Conservation (phyloP, 2,113 vertebrate species). For the Periophthalmodon schlosseri region DNA sequence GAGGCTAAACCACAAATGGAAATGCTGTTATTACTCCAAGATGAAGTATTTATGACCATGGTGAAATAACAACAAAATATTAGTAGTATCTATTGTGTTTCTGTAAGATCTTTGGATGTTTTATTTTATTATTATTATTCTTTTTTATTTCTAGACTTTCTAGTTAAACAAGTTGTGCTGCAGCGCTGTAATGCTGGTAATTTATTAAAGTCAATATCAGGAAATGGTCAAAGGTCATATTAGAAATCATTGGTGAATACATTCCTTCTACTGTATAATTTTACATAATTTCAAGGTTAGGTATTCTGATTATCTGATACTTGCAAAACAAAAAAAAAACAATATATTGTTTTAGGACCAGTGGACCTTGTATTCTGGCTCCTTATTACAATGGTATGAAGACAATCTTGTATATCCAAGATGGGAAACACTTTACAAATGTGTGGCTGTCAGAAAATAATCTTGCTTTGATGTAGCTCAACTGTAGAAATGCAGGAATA, state of each 20-base stretch:
- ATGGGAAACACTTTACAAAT: too few relatives aligned
- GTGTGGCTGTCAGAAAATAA: too few relatives aligned
- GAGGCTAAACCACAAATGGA: constrained; percentile 56
- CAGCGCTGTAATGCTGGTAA: too few relatives aligned
- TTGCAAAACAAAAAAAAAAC: neutral
- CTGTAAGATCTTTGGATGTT: neutral
- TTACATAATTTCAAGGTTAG: neutral
- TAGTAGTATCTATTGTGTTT: constrained; percentile 9
- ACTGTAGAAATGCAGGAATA: neutral
- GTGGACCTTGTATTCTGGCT: too few relatives aligned
- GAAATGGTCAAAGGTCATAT: neutral
- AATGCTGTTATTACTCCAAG: constrained; percentile 39
- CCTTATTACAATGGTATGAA: too few relatives aligned
- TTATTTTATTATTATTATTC: neutral
- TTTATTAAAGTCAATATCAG: too few relatives aligned
- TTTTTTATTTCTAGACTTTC: too few relatives aligned
- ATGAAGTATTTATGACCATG: constrained; percentile 32
- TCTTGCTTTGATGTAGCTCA: neutral
- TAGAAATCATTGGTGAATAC: neutral
- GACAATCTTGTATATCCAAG: neutral
- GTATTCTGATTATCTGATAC: neutral
- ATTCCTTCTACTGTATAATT: neutral
- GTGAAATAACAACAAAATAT: neutral
- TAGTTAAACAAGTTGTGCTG: too few relatives aligned
- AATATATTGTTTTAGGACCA: too few relatives aligned